Evolutionary conservation across 2,797 vertebrate genomes (phyloP).

Genomic region (Eulemur rubriventer): DNA sequence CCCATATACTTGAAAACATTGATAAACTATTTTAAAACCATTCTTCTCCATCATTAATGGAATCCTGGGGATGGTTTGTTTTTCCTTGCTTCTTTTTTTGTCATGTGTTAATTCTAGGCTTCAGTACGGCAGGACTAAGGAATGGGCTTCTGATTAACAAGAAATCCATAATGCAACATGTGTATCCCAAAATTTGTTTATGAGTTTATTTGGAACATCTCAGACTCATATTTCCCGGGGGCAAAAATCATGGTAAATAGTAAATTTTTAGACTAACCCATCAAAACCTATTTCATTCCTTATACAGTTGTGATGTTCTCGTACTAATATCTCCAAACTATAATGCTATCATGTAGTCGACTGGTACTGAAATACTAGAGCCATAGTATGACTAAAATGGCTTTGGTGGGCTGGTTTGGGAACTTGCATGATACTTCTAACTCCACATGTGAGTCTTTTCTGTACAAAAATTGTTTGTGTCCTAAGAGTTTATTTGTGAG

Average conservation of each 20-base stretch:
- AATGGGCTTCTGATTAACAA: background rate
- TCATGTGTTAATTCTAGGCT: background rate
- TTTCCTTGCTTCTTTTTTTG: background rate
- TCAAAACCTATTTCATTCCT: background rate
- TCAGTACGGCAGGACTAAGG: background rate
- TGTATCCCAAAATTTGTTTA: background rate
- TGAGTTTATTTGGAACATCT: background rate
- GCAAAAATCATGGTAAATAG: background rate
- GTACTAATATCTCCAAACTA: background rate
- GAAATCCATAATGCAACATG: fast-evolving
- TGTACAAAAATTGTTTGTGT: background rate
- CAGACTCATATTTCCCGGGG: background rate
- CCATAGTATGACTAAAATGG: background rate
- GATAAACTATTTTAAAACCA: background rate
- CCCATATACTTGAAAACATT: background rate
- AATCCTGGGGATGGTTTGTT: background rate
- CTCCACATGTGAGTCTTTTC: background rate
- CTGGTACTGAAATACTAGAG: background rate
- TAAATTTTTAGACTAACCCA: background rate
- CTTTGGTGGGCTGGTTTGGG: background rate
- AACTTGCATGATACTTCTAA: background rate
- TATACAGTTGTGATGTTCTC: background rate
- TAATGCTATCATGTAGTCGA: background rate
- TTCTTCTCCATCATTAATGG: background rate
- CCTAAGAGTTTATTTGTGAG: background rate